These are phyloP conservation scores for Neomorphus geoffroyi DNA, from an alignment of 2,797 vertebrate species.

Conservation along the genomic window DNA sequence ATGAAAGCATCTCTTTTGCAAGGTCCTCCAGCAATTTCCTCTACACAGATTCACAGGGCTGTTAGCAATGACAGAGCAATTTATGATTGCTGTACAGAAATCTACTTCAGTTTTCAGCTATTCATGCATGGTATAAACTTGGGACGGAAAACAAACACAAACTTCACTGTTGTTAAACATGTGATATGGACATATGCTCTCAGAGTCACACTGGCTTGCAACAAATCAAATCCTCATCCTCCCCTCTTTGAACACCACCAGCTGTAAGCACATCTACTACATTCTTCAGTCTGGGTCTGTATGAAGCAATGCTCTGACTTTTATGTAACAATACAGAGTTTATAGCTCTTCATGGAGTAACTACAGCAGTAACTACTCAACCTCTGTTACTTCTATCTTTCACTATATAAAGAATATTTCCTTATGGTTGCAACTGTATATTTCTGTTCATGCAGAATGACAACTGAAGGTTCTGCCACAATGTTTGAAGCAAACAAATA, in stretches of 20 bases:
- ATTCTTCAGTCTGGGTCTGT: background rate
- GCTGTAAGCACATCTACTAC: background rate
- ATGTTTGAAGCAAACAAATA: background rate
- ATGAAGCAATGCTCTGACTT: background rate
- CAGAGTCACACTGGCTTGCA: background rate
- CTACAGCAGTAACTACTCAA: background rate
- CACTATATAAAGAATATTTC: background rate
- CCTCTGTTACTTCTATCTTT: background rate
- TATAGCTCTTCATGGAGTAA: background rate
- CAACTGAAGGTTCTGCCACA: background rate
- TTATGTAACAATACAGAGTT: background rate
- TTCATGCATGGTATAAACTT: background rate
- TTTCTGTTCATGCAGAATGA: background rate
- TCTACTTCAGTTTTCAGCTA: background rate
- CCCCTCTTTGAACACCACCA: background rate
- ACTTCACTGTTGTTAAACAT: background rate
- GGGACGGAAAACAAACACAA: background rate
- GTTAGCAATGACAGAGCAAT: background rate
- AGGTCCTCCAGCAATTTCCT: background rate
- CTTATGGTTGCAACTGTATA: background rate
- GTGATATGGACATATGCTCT: background rate
- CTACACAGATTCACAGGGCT: background rate
- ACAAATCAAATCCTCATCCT: background rate
- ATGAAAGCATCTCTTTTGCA: background rate
- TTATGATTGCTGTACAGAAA: background rate